Evolutionary conservation across 2,113 vertebrate genomes (phyloP).

Genomic region (Eptesicus fuscus): DNA sequence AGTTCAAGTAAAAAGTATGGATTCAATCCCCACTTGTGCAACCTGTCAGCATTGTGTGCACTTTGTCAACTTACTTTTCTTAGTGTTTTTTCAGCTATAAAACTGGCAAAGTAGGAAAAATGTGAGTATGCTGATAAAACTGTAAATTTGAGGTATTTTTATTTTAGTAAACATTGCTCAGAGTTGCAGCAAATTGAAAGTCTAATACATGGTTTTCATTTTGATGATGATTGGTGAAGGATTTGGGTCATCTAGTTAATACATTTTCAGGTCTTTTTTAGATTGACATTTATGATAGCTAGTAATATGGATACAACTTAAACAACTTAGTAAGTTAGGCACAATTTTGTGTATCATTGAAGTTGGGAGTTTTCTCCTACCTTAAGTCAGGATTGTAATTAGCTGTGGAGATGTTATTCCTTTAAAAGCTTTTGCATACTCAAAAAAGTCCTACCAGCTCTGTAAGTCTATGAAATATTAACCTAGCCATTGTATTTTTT

Average conservation of each 20-base stretch:
- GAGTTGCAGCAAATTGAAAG: neutral
- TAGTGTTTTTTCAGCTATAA: neutral
- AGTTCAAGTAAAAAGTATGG: rapidly evolving
- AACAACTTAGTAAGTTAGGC: neutral
- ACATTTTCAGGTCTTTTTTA: neutral
- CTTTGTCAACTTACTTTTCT: neutral
- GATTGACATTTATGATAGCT: too few species aligned
- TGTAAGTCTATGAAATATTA: neutral
- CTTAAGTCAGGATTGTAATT: neutral
- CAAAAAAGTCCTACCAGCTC: neutral
- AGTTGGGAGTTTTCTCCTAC: neutral
- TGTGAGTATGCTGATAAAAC: neutral
- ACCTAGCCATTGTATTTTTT: neutral
- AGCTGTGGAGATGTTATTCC: neutral
- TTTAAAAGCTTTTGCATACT: neutral
- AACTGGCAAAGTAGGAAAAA: neutral
- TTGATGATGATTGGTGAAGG: neutral
- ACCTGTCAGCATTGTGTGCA: rapidly evolving
- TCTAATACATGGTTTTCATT: neutral
- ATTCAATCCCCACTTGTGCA: neutral
- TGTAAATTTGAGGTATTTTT: neutral
- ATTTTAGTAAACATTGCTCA: neutral
- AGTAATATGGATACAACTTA: neutral
- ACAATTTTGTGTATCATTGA: neutral
- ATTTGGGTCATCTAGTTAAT: neutral